Conservation (phyloP, 2,113 vertebrate genomes). For the Varanus salvator region DNA sequence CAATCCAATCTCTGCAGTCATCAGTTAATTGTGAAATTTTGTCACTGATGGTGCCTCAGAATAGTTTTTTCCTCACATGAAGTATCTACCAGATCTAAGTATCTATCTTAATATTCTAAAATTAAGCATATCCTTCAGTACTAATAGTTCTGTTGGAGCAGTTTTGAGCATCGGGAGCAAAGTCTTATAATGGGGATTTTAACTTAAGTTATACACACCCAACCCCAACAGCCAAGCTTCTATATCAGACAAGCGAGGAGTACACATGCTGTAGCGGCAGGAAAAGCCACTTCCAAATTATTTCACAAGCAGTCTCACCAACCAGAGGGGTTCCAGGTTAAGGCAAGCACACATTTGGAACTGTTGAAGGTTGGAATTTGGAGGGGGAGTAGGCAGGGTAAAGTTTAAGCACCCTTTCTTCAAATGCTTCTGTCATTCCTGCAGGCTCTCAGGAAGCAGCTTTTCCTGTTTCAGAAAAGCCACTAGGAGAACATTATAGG, state of each 20-base stretch:
- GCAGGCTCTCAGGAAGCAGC: not conserved
- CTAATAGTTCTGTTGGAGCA: not conserved
- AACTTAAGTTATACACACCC: not conserved
- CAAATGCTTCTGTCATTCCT: too few relatives aligned
- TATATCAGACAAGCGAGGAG: not conserved
- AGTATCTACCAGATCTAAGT: slow-evolving; percentile 57
- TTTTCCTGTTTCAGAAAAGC: not conserved
- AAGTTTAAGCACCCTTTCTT: not conserved
- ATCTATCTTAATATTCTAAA: too few relatives aligned
- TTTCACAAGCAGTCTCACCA: not conserved
- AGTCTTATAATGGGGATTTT: not conserved
- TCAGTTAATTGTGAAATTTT: slow-evolving; percentile 29
- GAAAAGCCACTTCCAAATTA: not conserved
- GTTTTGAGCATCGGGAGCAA: too few relatives aligned
- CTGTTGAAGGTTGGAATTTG: not conserved
- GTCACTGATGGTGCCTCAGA: slow-evolving; percentile 29
- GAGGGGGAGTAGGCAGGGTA: not conserved
- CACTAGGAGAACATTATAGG: not conserved
- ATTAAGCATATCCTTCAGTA: slow-evolving; percentile 59
- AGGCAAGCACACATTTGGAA: not conserved
- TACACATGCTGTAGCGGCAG: not conserved
- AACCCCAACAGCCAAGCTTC: not conserved
- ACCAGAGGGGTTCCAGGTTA: not conserved
- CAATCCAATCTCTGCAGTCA: slow-evolving; percentile 51
- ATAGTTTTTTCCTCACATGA: slow-evolving; percentile 18